Conservation (phyloP, 2,797 vertebrate species). For the Phoxinus dragarum region DNA sequence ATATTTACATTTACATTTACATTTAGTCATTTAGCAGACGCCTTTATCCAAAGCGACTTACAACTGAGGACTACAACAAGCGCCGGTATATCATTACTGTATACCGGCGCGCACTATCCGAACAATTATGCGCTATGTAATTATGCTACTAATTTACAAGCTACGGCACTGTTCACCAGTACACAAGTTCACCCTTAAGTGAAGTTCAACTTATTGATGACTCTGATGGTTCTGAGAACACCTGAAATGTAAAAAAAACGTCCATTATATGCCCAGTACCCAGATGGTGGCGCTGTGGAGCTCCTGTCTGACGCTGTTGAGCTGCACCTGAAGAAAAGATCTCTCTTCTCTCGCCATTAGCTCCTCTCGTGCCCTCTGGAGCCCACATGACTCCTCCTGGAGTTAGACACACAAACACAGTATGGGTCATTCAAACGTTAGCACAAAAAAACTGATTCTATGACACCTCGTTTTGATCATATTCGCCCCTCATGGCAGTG, state of each 20-base stretch:
- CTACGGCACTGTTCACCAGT: neutral
- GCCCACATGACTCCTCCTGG: conserved; percentile 52
- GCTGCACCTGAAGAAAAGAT: conserved; percentile 39
- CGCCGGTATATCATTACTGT: too few relatives aligned
- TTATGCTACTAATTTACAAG: too few relatives aligned
- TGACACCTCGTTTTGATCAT: neutral
- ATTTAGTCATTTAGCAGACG: too few relatives aligned
- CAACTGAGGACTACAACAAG: too few relatives aligned
- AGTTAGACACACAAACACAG: conserved; percentile 42
- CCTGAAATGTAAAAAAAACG: neutral
- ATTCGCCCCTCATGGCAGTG: neutral
- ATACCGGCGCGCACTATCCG: neutral
- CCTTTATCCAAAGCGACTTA: too few relatives aligned
- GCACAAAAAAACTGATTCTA: neutral
- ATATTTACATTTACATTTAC: too few relatives aligned
- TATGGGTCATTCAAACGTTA: conserved; percentile 19
- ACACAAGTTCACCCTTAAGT: neutral
- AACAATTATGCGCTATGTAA: neutral
- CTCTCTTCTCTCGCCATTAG: conserved; percentile 48
- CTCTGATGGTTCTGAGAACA: neutral
- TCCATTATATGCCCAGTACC: conserved; percentile 65
- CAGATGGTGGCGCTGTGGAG: conserved; percentile 58
- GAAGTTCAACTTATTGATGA: neutral
- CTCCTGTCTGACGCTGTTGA: conserved; percentile 49
- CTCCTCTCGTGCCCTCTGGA: conserved; percentile 36